phyloP scores from a whole-genome alignment of 2,888 invertebrate species.

The Pseudococcus longispinus region DNA sequence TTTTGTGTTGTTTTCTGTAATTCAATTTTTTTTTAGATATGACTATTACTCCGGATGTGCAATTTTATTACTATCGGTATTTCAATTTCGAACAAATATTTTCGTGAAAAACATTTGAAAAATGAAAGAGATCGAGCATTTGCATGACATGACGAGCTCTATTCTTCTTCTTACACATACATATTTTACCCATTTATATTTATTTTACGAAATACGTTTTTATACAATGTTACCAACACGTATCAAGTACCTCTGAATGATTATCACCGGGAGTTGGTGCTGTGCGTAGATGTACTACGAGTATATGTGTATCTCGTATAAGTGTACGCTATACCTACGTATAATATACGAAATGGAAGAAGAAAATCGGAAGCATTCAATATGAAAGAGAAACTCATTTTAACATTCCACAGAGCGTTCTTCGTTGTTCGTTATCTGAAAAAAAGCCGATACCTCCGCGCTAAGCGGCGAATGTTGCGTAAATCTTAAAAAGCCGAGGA shows the following conservation, averaged over 20 bases:
- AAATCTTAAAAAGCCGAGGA: conserved; percentile 50
- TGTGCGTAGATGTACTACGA: background rate
- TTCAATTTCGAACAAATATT: background rate
- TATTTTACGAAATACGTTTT: background rate
- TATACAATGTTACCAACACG: background rate
- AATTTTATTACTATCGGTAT: too few relatives aligned
- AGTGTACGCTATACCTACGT: background rate
- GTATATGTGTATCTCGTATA: background rate
- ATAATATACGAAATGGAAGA: conserved; percentile 44
- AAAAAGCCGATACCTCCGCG: conserved; percentile 51
- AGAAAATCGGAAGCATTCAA: conserved; percentile 49
- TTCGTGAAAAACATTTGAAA: background rate
- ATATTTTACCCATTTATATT: background rate
- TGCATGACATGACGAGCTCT: too few relatives aligned
- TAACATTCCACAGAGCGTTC: conserved; percentile 57
- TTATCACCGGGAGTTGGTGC: background rate
- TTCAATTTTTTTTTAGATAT: too few relatives aligned
- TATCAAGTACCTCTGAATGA: background rate
- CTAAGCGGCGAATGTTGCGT: conserved; percentile 51
- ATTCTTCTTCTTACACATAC: background rate
- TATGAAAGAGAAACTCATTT: conserved; percentile 57
- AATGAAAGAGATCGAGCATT: background rate
- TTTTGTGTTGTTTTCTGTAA: too few relatives aligned
- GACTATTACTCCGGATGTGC: too few relatives aligned
- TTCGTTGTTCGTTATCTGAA: conserved; percentile 52